These are phyloP conservation scores for Sphaeridia pumilis DNA, from an alignment of 2,888 invertebrate genomes.

Conservation along the genomic window DNA sequence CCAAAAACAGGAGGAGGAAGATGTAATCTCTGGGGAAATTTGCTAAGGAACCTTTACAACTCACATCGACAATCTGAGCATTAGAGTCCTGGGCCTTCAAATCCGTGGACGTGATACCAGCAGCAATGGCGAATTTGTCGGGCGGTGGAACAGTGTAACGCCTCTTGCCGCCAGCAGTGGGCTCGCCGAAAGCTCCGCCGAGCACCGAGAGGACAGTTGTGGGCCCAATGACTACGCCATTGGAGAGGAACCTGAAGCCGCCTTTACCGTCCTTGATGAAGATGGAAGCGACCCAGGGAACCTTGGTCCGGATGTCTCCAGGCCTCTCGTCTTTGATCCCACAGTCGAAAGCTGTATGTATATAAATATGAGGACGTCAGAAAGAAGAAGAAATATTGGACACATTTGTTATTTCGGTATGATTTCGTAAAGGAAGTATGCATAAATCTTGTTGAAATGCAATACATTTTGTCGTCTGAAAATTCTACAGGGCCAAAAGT, in stretches of 20 bases:
- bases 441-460: too few species aligned
- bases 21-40: too few species aligned
- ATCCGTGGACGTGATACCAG: conserved; percentile 2
- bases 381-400: too few species aligned
- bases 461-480: too few species aligned
- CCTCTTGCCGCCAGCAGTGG: not conserved
- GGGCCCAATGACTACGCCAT: conserved; percentile 7
- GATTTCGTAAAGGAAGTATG: too few species aligned
- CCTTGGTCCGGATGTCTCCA: conserved; percentile 9
- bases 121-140: conserved; percentile 4
- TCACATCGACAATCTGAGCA: conserved; percentile 8
- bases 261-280: conserved; percentile 7
- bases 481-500: too few species aligned
- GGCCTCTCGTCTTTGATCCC: not conserved
- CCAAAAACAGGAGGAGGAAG: too few species aligned
- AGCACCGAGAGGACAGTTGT: conserved; percentile 5
- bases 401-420: too few species aligned
- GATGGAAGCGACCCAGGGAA: conserved; percentile 12
- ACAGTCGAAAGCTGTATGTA: conserved; percentile 9
- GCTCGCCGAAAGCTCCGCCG: conserved; percentile 7
- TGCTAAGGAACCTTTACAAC: too few species aligned
- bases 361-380: too few species aligned
- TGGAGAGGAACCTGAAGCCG: not conserved
- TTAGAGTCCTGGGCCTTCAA: conserved; percentile 1
- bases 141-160: conserved; percentile 3